A percentile compares a stretch with the other conserved stretches of the same genome.
Evolutionary conservation across 1,140 invertebrate species (phyloP).

Genomic region (Achroia grisella): DNA sequence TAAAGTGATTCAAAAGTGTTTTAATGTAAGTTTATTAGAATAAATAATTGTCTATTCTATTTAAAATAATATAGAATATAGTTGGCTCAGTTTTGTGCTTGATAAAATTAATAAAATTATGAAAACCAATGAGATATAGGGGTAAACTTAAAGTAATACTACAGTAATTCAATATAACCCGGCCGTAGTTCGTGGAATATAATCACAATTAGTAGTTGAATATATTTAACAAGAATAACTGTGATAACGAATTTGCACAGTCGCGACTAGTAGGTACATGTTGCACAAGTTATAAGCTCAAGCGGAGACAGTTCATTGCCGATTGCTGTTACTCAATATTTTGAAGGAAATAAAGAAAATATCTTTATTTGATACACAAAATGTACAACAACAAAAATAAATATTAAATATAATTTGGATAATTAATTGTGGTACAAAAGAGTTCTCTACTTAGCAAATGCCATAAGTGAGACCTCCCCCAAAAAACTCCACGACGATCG

Average conservation of each 20-base stretch:
- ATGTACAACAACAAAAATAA: no score
- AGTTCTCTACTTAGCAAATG: no score
- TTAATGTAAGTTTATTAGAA: neutral
- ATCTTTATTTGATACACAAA: no score
- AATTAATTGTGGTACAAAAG: no score
- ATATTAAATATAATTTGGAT: no score
- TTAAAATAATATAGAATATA: neutral
- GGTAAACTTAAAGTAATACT: neutral
- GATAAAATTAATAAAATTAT: no score
- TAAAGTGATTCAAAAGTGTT: neutral
- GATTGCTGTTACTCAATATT: no score
- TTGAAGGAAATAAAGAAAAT: no score
- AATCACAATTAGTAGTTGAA: constrained; percentile 60
- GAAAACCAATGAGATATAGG: no score
- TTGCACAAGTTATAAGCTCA: constrained; percentile 7
- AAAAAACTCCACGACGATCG: no score
- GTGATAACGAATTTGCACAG: constrained; percentile 69
- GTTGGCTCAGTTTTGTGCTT: no score
- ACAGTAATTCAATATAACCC: neutral
- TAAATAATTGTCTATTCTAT: neutral
- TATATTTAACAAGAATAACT: constrained; percentile 68
- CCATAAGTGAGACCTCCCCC: no score
- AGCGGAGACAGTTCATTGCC: neutral
- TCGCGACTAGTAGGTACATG: constrained; percentile 41
- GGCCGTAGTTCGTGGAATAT: constrained; percentile 39